Conservation (phyloP, 2,888 invertebrate species). For the Clostera curtula region DNA sequence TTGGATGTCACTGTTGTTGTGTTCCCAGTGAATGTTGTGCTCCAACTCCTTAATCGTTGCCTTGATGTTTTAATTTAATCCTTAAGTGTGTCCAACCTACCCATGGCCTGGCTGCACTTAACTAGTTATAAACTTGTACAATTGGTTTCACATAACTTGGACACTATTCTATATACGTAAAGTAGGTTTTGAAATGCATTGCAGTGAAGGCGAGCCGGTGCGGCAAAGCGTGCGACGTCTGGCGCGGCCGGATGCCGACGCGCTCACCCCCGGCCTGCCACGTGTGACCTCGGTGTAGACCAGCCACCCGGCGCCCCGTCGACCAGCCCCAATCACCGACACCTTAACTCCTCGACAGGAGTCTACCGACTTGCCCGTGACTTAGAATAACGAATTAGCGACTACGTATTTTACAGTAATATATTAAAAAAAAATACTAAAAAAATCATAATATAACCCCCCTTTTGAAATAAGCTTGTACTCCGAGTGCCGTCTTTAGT, state of each 20-base stretch:
- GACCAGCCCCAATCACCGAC: conserved; percentile 25
- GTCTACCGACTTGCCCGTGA: conserved; percentile 24
- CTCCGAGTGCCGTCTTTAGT: conserved; percentile 34
- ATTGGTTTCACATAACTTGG: conserved; percentile 5
- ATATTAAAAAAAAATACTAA: conserved; percentile 22
- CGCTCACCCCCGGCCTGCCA: conserved; percentile 58
- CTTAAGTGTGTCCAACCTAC: background rate
- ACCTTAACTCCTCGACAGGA: conserved; percentile 30
- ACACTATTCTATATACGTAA: conserved; percentile 9
- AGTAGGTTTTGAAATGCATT: conserved; percentile 22
- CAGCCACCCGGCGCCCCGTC: conserved; percentile 16
- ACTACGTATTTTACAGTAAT: conserved; percentile 31
- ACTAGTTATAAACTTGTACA: conserved; percentile 2
- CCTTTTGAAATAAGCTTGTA: conserved; percentile 50
- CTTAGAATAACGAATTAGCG: conserved; percentile 30
- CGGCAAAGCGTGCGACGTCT: conserved; percentile 37
- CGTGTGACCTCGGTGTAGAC: conserved; percentile 52
- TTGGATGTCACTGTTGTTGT: too few species aligned
- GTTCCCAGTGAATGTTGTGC: background rate
- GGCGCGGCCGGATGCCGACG: conserved; percentile 55
- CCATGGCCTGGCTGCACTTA: conserved; percentile 17
- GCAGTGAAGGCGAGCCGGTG: conserved; percentile 57
- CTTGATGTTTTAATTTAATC: background rate
- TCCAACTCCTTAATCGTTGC: background rate
- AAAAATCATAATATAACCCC: conserved; percentile 35